phyloP scores from a whole-genome alignment of 2,113 vertebrate species.

The Cryptomyrus ogoouensis region DNA sequence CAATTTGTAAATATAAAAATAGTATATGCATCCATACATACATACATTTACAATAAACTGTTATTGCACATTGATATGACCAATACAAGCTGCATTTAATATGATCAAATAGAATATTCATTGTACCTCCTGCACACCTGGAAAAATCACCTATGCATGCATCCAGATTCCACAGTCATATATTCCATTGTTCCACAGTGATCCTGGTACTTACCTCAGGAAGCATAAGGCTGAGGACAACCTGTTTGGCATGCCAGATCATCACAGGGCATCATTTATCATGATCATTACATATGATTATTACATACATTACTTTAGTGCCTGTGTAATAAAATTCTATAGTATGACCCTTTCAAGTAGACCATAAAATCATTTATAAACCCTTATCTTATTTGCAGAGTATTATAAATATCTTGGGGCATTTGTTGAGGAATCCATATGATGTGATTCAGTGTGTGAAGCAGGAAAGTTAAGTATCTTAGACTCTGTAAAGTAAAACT shows the following conservation, averaged over 20 bases:
- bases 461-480: not conserved
- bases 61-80: not conserved
- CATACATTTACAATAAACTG: not conserved
- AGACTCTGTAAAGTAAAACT: not conserved
- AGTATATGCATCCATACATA: not conserved
- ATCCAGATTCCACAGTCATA: not conserved
- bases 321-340: not conserved
- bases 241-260: not conserved
- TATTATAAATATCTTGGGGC: not conserved
- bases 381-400: not conserved
- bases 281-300: not conserved
- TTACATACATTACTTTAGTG: not conserved
- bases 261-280: not conserved
- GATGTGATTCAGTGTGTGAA: not conserved
- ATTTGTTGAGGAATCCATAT: not conserved
- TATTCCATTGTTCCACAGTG: not conserved
- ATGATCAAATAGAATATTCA: not conserved
- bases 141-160: not conserved
- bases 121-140: not conserved
- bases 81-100: not conserved
- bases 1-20: not conserved
- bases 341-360: not conserved
- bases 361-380: not conserved
- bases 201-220: not conserved
- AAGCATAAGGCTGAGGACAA: not conserved